These are phyloP conservation scores for Orthonyx spaldingii DNA, from an alignment of 2,113 vertebrate species.

Conservation along the genomic window DNA sequence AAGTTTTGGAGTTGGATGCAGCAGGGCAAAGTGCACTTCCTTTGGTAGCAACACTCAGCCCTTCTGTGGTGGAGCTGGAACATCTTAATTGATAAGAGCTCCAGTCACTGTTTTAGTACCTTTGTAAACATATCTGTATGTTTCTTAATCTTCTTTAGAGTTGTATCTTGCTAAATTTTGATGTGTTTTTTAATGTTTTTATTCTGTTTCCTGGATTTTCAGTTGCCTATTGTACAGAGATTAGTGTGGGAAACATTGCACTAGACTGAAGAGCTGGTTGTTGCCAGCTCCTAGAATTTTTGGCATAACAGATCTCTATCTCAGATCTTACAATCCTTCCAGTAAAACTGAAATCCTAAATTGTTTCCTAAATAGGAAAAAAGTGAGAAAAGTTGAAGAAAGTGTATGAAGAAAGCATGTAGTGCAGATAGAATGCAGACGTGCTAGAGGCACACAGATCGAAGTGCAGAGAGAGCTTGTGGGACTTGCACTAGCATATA, in stretches of 20 bases:
- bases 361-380: conserved; percentile 11
- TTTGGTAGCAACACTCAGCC: not conserved
- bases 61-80: not conserved
- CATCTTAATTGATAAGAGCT: not conserved
- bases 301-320: not conserved
- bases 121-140: not conserved
- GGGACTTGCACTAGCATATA: not conserved
- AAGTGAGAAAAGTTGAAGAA: not conserved
- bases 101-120: not conserved
- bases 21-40: not conserved
- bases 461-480: not conserved
- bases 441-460: not conserved
- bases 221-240: not conserved
- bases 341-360: not conserved
- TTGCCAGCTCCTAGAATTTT: not conserved
- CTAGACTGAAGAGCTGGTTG: not conserved
- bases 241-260: not conserved
- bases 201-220: not conserved
- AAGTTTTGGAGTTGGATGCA: not conserved
- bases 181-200: not conserved
- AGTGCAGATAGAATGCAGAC: not conserved
- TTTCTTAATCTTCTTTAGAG: not conserved
- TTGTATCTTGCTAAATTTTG: not conserved
- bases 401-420: not conserved
- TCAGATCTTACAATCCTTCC: not conserved